Evolutionary conservation across 2,113 vertebrate species (phyloP).

Genomic region (Naja naja): DNA sequence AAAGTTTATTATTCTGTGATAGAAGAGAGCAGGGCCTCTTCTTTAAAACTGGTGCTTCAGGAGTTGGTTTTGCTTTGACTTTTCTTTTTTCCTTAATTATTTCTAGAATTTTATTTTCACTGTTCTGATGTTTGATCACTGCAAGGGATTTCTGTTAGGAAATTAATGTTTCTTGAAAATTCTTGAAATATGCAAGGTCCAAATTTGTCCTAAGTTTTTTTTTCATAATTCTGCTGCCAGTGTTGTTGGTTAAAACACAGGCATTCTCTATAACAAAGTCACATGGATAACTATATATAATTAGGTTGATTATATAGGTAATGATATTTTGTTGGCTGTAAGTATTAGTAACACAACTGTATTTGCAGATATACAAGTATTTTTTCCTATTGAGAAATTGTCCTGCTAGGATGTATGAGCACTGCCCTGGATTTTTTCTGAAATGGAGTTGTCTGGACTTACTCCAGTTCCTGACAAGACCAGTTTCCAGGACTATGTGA

Average conservation of each 20-base stretch:
- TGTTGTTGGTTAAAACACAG: conserved; percentile 38
- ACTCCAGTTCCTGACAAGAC: not conserved
- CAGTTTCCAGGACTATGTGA: not conserved
- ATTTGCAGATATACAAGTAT: not conserved
- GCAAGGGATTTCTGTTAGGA: conserved; percentile 56
- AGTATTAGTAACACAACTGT: not conserved
- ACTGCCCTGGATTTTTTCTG: not conserved
- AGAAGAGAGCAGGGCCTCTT: conserved; percentile 7
- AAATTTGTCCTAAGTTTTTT: conserved; percentile 58
- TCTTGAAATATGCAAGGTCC: conserved; percentile 34
- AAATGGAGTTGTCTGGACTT: not conserved
- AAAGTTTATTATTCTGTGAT: not conserved
- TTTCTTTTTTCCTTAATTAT: conserved; percentile 39
- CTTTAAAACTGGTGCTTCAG: not conserved
- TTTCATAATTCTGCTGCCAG: conserved; percentile 30
- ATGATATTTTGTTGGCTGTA: not conserved
- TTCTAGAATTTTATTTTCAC: conserved; percentile 52
- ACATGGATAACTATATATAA: not conserved
- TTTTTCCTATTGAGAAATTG: not conserved
- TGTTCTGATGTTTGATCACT: conserved; percentile 48
- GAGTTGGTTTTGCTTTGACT: conserved; percentile 31
- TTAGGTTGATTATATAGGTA: not conserved
- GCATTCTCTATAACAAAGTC: conserved; percentile 11
- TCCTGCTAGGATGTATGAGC: not conserved
- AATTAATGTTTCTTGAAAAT: conserved; percentile 49